Conservation (phyloP, 2,888 invertebrate species). For the Neoitamus cyanurus region DNA sequence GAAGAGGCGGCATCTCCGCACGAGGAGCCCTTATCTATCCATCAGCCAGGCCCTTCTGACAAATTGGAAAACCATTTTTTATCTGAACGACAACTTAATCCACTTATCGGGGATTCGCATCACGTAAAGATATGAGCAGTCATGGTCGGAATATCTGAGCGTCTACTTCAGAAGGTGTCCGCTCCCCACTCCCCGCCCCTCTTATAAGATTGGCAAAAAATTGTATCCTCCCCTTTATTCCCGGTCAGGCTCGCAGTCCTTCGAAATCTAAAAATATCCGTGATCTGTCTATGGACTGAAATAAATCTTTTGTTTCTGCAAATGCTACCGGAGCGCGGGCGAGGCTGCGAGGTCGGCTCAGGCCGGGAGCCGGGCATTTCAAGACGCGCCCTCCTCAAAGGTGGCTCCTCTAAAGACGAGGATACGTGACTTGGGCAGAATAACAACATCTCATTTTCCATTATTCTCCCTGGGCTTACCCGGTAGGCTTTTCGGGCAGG, state of each 20-base stretch:
- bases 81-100: slow-evolving; percentile 45
- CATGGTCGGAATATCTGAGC: slow-evolving; percentile 29
- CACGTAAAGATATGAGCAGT: slow-evolving; percentile 43
- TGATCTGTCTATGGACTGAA: not conserved
- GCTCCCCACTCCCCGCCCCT: not conserved
- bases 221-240: not conserved
- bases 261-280: slow-evolving; percentile 34
- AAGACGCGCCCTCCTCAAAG: not conserved
- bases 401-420: not conserved
- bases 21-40: slow-evolving; percentile 10
- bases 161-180: not conserved
- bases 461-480: not conserved
- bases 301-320: slow-evolving; percentile 43
- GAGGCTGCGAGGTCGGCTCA: not conserved
- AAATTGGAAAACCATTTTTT: slow-evolving; percentile 43
- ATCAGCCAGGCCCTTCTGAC: slow-evolving; percentile 22
- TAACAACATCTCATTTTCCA: slow-evolving; percentile 2
- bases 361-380: not conserved
- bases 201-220: not conserved
- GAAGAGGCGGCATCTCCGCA: not conserved
- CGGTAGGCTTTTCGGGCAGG: not conserved
- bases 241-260: not conserved
- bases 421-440: slow-evolving; percentile 14
- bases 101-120: slow-evolving; percentile 38
- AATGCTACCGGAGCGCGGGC: slow-evolving; percentile 4